Evolutionary conservation across 2,888 invertebrate species (phyloP).

Genomic region (Chromoteleia sp.): DNA sequence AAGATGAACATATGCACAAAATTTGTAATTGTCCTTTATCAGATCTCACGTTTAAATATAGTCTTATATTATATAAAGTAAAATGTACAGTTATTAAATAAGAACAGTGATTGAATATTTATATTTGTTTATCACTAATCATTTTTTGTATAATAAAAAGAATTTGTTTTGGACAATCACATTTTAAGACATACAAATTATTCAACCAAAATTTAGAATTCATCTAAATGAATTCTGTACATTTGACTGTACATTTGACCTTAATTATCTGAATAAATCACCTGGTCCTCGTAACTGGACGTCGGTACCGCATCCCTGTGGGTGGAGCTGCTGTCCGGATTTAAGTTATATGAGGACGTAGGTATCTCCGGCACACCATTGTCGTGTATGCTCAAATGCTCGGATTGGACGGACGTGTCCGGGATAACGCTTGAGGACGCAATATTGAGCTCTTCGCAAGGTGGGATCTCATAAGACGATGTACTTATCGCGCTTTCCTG

Average conservation of each 20-base stretch:
- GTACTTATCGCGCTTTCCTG: conserved; percentile 84
- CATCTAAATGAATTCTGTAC: too few species aligned
- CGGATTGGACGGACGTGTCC: conserved; percentile 78
- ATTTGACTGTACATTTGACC: not conserved
- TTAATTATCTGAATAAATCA: conserved; percentile 46
- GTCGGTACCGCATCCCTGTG: conserved; percentile 80
- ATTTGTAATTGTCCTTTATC: too few species aligned
- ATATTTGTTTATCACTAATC: not conserved
- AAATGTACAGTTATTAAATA: not conserved
- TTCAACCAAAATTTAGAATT: not conserved
- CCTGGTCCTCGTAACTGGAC: conserved; percentile 81
- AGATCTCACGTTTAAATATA: too few species aligned
- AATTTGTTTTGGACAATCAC: too few species aligned
- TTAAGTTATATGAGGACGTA: conserved; percentile 81
- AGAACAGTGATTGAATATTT: conserved; percentile 4
- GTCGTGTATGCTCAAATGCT: conserved; percentile 81
- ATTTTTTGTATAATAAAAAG: not conserved
- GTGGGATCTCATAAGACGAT: conserved; percentile 83
- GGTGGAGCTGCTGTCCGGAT: conserved; percentile 81
- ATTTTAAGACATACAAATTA: not conserved
- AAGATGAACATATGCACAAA: too few species aligned
- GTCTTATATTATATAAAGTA: too few species aligned
- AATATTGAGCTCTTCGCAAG: conserved; percentile 83
- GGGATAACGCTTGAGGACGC: conserved; percentile 81
- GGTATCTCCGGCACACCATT: conserved; percentile 83